Evolutionary conservation across 92 coral and sea anemone species (phyloP).

Genomic region (Siderastrea radians): DNA sequence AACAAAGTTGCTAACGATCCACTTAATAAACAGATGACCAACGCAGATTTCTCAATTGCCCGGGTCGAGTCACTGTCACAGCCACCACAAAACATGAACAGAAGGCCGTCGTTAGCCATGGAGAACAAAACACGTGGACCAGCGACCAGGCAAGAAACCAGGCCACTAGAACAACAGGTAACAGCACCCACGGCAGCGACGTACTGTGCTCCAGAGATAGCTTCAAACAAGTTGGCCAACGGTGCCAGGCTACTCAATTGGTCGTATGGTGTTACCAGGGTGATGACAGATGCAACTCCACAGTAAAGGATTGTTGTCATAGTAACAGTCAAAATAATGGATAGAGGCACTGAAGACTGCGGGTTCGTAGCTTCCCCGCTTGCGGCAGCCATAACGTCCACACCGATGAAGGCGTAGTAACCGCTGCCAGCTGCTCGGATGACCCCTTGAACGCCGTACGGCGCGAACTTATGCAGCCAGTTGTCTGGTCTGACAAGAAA

Average conservation of each 20-base stretch:
- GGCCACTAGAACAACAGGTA: neutral
- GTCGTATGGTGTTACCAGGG: conserved; percentile 19
- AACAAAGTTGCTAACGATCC: no score
- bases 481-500: conserved; percentile 17
- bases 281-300: conserved; percentile 28
- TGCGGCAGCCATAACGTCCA: conserved; percentile 35
- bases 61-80: no score
- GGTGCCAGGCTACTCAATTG: neutral
- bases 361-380: conserved; percentile 44
- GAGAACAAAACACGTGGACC: conserved; percentile 45
- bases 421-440: conserved; percentile 34
- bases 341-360: conserved; percentile 20
- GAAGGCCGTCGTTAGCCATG: conserved; percentile 65
- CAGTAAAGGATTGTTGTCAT: conserved; percentile 4
- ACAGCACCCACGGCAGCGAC: conserved; percentile 33
- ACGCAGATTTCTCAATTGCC: no score
- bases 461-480: conserved; percentile 19
- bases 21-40: no score
- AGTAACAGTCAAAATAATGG: conserved; percentile 19
- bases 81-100: conserved; percentile 4
- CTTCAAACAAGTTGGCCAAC: conserved; percentile 28
- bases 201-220: conserved; percentile 11
- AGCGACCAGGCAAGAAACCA: conserved; percentile 31
- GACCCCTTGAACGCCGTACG: conserved; percentile 37
- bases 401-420: conserved; percentile 40